These are phyloP conservation scores for Chorisops tibialis DNA, from an alignment of 2,888 invertebrate species.

Conservation along the genomic window DNA sequence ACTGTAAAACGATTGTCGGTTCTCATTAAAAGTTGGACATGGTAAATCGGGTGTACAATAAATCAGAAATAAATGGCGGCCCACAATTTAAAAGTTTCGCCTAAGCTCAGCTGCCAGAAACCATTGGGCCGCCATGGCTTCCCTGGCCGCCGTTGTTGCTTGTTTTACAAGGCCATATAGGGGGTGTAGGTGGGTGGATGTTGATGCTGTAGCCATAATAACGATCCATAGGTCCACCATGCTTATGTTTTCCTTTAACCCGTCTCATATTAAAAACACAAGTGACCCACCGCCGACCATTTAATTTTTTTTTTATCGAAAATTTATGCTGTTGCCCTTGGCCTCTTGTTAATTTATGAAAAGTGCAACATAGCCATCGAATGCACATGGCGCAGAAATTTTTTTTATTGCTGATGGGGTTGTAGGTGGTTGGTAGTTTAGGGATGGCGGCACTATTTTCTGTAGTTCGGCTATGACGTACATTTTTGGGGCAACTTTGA, in stretches of 20 bases:
- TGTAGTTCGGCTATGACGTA: no score
- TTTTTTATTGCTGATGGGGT: no score
- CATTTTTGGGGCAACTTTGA: slow-evolving; percentile 14
- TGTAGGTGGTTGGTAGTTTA: no score
- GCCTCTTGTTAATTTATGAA: slow-evolving; percentile 31
- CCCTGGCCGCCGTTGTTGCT: no score
- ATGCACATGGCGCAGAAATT: background rate
- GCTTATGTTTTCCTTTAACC: slow-evolving; percentile 12
- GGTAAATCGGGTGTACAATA: slow-evolving; percentile 2
- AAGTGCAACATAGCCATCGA: slow-evolving; percentile 25
- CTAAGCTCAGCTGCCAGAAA: no score
- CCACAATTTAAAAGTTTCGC: slow-evolving; percentile 20
- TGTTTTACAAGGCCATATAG: no score
- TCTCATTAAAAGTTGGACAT: slow-evolving; percentile 22
- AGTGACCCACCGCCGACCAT: slow-evolving; percentile 24
- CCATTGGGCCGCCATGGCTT: no score
- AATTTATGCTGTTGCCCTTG: slow-evolving; percentile 29
- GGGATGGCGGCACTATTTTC: no score
- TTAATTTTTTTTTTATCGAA: slow-evolving; percentile 24
- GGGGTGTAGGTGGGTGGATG: background rate
- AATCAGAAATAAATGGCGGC: slow-evolving; percentile 22
- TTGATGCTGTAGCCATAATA: slow-evolving; percentile 1
- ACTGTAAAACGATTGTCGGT: slow-evolving; percentile 21
- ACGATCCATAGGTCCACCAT: slow-evolving; percentile 12
- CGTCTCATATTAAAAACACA: slow-evolving; percentile 22